Percentiles rank a stretch among this genome's conserved stretches.
Evolutionary conservation across 2,888 invertebrate species (phyloP).

Genomic region (Vesta saturnalis): DNA sequence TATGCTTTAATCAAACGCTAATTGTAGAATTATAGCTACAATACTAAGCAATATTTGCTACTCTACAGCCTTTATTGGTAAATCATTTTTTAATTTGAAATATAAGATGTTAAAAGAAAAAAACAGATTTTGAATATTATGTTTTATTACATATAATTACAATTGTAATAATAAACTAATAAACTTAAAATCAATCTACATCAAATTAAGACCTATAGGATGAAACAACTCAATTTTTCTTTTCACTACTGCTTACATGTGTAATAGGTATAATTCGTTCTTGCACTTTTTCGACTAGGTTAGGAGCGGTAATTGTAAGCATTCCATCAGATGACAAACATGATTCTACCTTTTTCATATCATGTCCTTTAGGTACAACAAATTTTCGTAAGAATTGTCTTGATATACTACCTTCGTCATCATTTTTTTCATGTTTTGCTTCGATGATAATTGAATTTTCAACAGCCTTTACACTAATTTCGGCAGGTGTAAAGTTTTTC

Average conservation of each 20-base stretch:
- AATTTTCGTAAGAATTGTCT: slow-evolving; percentile 82
- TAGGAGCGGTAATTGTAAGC: slow-evolving; percentile 74
- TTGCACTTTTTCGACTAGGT: slow-evolving; percentile 52
- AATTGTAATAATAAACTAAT: too few relatives aligned
- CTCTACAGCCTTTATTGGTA: too few relatives aligned
- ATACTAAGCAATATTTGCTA: too few relatives aligned
- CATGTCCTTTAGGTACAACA: slow-evolving; percentile 78
- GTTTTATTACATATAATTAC: too few relatives aligned
- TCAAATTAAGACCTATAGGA: too few relatives aligned
- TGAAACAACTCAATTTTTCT: background rate
- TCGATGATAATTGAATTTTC: slow-evolving; percentile 33
- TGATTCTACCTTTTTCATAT: slow-evolving; percentile 77
- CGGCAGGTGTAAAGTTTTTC: slow-evolving; percentile 31
- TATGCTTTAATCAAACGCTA: too few relatives aligned
- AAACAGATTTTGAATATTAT: too few relatives aligned
- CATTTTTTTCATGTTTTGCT: slow-evolving; percentile 33
- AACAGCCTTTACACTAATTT: slow-evolving; percentile 32
- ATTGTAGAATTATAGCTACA: too few relatives aligned
- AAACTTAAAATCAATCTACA: too few relatives aligned
- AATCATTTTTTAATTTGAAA: too few relatives aligned
- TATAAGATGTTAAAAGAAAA: too few relatives aligned
- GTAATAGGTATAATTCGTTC: slow-evolving; percentile 62
- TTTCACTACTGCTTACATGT: slow-evolving; percentile 51
- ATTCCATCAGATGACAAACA: slow-evolving; percentile 81
- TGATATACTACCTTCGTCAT: slow-evolving; percentile 53